Evolutionary conservation across 2,797 vertebrate species (phyloP).

Genomic region (Catostomus latipinnis): DNA sequence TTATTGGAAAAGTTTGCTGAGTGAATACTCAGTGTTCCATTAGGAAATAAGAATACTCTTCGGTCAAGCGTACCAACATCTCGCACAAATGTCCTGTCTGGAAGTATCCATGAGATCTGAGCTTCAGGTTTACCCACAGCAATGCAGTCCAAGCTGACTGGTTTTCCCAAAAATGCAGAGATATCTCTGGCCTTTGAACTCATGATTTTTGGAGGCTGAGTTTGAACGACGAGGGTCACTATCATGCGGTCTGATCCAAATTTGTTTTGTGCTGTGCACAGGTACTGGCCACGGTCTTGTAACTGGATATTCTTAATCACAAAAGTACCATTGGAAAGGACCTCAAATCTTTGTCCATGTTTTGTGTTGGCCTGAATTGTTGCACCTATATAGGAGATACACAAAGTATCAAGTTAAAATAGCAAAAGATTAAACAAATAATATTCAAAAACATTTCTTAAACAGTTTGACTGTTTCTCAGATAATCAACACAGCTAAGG

Average conservation of each 20-base stretch:
- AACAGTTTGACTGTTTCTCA: background rate
- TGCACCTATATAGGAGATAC: constrained; percentile 70
- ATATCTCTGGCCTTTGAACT: constrained; percentile 66
- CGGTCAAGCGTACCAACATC: constrained; percentile 61
- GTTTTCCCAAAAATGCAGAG: constrained; percentile 74
- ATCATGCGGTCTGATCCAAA: constrained; percentile 80
- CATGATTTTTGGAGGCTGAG: constrained; percentile 76
- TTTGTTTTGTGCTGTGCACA: constrained; percentile 79
- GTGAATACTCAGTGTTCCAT: constrained; percentile 79
- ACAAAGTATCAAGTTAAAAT: background rate
- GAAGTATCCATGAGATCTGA: constrained; percentile 83
- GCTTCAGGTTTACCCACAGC: constrained; percentile 78
- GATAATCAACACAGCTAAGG: background rate
- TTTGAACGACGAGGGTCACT: constrained; percentile 77
- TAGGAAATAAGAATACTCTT: constrained; percentile 71
- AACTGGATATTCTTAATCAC: constrained; percentile 79
- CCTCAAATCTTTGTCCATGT: constrained; percentile 81
- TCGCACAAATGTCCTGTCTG: constrained; percentile 77
- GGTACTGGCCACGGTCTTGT: constrained; percentile 83
- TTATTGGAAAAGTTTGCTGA: constrained; percentile 78
- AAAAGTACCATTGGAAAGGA: constrained; percentile 81
- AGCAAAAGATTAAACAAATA: background rate
- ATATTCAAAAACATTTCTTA: background rate
- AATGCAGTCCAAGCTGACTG: constrained; percentile 72
- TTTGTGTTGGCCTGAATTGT: constrained; percentile 79